Base-by-base conservation (phyloP, 2,113 vertebrate genomes). In the Passer domesticus region DNA sequence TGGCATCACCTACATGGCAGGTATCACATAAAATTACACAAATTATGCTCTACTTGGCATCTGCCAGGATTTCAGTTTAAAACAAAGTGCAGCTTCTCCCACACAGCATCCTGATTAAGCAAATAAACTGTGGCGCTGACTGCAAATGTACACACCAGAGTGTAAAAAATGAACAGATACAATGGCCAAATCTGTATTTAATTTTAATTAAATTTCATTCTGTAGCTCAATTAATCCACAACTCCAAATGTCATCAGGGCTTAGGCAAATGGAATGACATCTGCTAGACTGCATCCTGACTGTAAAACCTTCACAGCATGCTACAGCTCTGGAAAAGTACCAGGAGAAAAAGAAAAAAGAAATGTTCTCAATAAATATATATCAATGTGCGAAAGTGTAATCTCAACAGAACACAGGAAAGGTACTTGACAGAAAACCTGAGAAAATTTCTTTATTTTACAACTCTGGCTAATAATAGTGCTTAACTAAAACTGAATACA, bases 221-320 rank as follows among this genome's bases (percentile, higher is more conserved):
- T 98, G 98, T 97, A 98, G 98, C 98, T 98, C 98, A 98, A 98
- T 98, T 99, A 98, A 98, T 98, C 98, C 97, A 97, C 98, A 98
- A 98, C 98, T 99, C 98, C 98, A 99, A 99, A 99, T 99, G 99
- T 99, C 99, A 99, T 98, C 98, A 99, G 98, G 98, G 99, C 98
- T 98, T 98, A 98, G 98, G 98, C 99, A 99, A 99, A 99, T 99
- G 98, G 98, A 99, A 98, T 98, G 99, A 98, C 99, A 99, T 99
- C 99, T 99, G 99, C 98, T 98, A 98, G 97, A 98, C 98, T 97
- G 98, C 98, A 98, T 97, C 98, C 96, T 95, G 98, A 98, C 98
- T 98, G 98, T 98, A 98, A 98, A 98, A 99, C 97, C 98, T 98
- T 98, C 98, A 97, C 98, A 98, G 97, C 97, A 97, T 95, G 97